A percentile compares a stretch with the other conserved stretches of the same genome.
phyloP scores from a whole-genome alignment of 2,888 invertebrate genomes.

The Pollenia amentaria region DNA sequence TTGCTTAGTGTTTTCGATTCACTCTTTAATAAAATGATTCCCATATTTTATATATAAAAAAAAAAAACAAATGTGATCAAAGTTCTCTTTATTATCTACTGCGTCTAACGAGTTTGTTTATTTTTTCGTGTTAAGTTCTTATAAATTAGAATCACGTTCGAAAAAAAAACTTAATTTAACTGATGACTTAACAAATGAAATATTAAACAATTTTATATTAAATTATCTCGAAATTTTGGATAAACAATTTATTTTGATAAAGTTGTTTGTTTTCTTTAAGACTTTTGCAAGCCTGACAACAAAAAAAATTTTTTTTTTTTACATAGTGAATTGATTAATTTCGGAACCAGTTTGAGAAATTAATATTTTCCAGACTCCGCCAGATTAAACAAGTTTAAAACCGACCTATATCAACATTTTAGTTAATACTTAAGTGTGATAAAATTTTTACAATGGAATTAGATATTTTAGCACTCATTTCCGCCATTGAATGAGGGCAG shows the following conservation, averaged over 20 bases:
- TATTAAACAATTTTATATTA: conserved; percentile 5
- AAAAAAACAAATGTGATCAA: background rate
- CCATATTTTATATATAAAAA: background rate
- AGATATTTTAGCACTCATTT: too few relatives aligned
- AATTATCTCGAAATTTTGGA: background rate
- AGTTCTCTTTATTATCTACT: background rate
- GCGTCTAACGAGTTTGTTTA: conserved; percentile 20
- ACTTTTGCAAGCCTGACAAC: conserved; percentile 3
- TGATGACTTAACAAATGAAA: conserved; percentile 25
- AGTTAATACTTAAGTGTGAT: too few relatives aligned
- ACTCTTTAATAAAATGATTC: background rate
- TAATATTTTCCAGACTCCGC: too few relatives aligned
- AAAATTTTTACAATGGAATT: too few relatives aligned
- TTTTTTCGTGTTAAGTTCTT: background rate
- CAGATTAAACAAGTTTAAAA: too few relatives aligned
- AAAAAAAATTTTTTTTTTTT: background rate
- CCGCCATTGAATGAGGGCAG: too few relatives aligned
- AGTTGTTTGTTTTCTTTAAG: background rate
- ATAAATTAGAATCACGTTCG: conserved; percentile 46
- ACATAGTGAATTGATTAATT: background rate
- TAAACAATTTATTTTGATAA: conserved; percentile 18
- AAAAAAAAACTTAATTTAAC: conserved; percentile 15
- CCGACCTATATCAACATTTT: too few relatives aligned
- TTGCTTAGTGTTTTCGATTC: background rate
- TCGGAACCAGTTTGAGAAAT: background rate